Conservation (phyloP, 2,113 vertebrate species). For the Xiphophorus couchianus region DNA sequence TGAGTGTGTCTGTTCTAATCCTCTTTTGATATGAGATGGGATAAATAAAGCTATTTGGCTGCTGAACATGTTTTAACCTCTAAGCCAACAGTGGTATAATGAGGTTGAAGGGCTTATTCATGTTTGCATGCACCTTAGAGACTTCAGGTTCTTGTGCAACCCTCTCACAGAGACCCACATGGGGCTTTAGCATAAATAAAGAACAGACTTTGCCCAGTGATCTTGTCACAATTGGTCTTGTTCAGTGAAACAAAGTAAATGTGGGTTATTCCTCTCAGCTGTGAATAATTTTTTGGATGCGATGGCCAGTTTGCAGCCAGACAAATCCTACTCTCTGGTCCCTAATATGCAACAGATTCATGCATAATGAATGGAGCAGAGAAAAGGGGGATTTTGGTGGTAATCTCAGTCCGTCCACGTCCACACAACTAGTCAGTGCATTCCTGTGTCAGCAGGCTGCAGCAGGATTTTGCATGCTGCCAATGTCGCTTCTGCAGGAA, state of each 20-base stretch:
- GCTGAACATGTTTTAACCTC: neutral
- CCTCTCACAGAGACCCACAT: slow-evolving; percentile 9
- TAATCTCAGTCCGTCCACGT: slow-evolving; percentile 63
- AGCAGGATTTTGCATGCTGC: slow-evolving; percentile 65
- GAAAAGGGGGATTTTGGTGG: slow-evolving; percentile 26
- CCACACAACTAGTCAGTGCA: slow-evolving; percentile 45
- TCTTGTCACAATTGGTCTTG: slow-evolving; percentile 1
- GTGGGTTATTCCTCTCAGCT: slow-evolving; percentile 27
- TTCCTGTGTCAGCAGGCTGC: slow-evolving; percentile 44
- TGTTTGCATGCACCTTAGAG: slow-evolving; percentile 1
- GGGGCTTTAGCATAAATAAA: slow-evolving; percentile 10
- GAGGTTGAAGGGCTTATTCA: slow-evolving; percentile 6
- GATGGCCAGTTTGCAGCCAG: slow-evolving; percentile 10
- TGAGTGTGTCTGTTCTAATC: slow-evolving; percentile 2
- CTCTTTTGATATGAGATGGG: neutral
- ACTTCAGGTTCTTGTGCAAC: neutral
- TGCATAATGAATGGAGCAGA: slow-evolving; percentile 56
- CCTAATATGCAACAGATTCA: slow-evolving; percentile 45
- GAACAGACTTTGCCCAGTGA: slow-evolving; percentile 14
- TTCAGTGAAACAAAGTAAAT: slow-evolving; percentile 16
- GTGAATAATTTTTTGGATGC: slow-evolving; percentile 40
- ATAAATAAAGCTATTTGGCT: slow-evolving; percentile 17
- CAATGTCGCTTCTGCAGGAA: slow-evolving; percentile 61
- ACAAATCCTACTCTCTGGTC: slow-evolving; percentile 40
- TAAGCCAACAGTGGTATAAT: neutral